These are phyloP conservation scores for Phymanthus crucifer DNA, from an alignment of 92 coral and sea anemone genomes.

Conservation along the genomic window DNA sequence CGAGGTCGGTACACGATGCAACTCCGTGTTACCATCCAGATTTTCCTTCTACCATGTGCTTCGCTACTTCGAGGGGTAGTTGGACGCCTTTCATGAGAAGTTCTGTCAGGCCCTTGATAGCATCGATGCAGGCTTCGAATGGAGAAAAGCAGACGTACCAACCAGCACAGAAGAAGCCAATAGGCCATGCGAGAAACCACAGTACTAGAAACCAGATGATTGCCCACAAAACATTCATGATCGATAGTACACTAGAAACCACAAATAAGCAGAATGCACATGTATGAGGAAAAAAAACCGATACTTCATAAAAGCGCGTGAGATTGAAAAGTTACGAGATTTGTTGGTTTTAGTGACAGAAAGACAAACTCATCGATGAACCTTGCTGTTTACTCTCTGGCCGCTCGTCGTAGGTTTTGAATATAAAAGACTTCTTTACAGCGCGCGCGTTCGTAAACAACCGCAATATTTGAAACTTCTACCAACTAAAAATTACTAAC, in stretches of 20 bases:
- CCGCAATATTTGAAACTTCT: neutral
- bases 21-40: constrained; percentile 65
- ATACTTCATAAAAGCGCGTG: neutral
- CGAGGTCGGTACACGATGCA: neutral
- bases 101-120: constrained; percentile 77
- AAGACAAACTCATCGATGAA: neutral
- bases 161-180: constrained; percentile 97
- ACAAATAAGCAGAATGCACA: neutral
- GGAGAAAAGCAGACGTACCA: constrained; percentile 99
- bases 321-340: neutral
- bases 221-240: constrained; percentile 96
- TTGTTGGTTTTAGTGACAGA: neutral
- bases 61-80: constrained; percentile 92
- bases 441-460: neutral
- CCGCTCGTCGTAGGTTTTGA: neutral
- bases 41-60: constrained; percentile 98
- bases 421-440: neutral
- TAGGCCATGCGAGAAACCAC: constrained; percentile 94
- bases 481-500: neutral
- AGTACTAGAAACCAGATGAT: constrained; percentile 93
- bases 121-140: constrained; percentile 94
- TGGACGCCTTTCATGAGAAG: constrained; percentile 90
- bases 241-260: constrained; percentile 15
- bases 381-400: neutral
- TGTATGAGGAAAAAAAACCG: neutral